These are phyloP conservation scores for Cotesia glomerata DNA, from an alignment of 1,140 invertebrate genomes.

Conservation along the genomic window DNA sequence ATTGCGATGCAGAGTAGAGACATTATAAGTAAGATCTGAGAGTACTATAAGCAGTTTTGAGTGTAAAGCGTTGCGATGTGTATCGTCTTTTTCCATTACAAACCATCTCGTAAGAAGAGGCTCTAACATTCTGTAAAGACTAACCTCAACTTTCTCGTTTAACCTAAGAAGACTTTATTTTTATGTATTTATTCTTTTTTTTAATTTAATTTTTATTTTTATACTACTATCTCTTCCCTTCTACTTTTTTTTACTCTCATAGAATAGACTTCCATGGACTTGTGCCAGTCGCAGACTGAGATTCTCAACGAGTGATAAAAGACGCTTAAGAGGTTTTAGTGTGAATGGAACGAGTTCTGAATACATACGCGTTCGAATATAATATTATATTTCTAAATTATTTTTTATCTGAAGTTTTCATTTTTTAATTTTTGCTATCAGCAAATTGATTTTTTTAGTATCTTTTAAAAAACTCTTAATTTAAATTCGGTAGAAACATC, in stretches of 20 bases:
- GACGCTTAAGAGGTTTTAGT: neutral
- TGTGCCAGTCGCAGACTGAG: slow-evolving; percentile 55
- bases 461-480: too few relatives aligned
- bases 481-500: too few relatives aligned
- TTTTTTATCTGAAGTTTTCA: too few relatives aligned
- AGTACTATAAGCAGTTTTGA: slow-evolving; percentile 56
- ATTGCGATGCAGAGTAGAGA: slow-evolving; percentile 33
- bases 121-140: slow-evolving; percentile 21
- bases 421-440: too few relatives aligned
- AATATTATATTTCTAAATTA: too few relatives aligned
- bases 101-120: slow-evolving; percentile 47
- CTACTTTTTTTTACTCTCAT: slow-evolving; percentile 2
- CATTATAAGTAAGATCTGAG: slow-evolving; percentile 54
- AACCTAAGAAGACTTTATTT: neutral
- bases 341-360: slow-evolving; percentile 14
- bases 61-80: slow-evolving; percentile 51
- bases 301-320: slow-evolving; percentile 25
- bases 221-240: neutral
- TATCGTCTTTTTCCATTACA: slow-evolving; percentile 61
- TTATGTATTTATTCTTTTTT: neutral
- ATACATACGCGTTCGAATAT: neutral
- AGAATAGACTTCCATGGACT: slow-evolving; percentile 41
- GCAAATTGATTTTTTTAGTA: too few relatives aligned
- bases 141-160: slow-evolving; percentile 34
- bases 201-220: neutral